These are phyloP conservation scores for Uromys caudimaculatus DNA, from an alignment of 2,797 vertebrate genomes.

Conservation along the genomic window DNA sequence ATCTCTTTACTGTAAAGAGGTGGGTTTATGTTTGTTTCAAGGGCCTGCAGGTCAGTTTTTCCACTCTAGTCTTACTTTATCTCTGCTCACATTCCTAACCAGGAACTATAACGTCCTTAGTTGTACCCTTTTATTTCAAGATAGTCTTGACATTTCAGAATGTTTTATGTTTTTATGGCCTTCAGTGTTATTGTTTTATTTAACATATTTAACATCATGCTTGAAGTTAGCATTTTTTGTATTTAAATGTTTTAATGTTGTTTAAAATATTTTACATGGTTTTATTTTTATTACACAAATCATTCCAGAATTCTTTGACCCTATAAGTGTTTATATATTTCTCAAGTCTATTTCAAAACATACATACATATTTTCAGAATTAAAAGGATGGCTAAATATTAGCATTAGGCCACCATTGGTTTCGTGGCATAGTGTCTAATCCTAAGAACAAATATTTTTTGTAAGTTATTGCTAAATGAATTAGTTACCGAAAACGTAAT, in stretches of 20 bases:
- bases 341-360: background rate
- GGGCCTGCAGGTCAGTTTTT: background rate
- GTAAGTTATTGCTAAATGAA: background rate
- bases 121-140: background rate
- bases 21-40: background rate
- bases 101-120: background rate
- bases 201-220: background rate
- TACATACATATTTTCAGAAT: background rate
- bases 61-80: too few species aligned
- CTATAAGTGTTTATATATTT: background rate
- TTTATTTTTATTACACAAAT: background rate
- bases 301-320: background rate
- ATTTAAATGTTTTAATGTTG: background rate
- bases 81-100: background rate
- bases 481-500: background rate
- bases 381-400: background rate
- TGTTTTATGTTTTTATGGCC: background rate
- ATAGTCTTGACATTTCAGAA: background rate
- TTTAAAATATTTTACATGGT: background rate
- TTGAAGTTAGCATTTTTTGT: background rate
- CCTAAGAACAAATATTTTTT: background rate
- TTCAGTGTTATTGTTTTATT: conserved; percentile 2
- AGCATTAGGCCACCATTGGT: background rate
- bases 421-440: background rate
- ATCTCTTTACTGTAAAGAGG: background rate